Evolutionary conservation across 2,113 vertebrate species (phyloP), one percentile per base, ranked within the genome.

Genomic region (Microtus montanus): DNA sequence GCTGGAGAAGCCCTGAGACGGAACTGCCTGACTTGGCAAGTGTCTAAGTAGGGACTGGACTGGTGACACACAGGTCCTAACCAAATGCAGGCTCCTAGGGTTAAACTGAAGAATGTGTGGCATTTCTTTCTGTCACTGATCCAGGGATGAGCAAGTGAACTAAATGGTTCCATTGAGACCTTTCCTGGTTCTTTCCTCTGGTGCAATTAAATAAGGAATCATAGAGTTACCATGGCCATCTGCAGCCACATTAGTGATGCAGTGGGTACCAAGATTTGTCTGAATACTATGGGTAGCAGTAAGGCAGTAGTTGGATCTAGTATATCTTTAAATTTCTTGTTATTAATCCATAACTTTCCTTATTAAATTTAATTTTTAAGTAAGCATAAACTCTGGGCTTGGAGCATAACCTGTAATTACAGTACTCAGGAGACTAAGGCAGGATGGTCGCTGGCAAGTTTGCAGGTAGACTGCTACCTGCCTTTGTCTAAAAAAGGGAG

Each of bases 311-410:
- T 52, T 75, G 7, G 47, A 12, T 63, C 79, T 87, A 78, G n/a
- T 14, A 44, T 91, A 75, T 58, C 30, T 28, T 93, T 92, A 64
- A 14, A 80, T 44, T 93, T 94, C 68, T 64, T 95, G n/a, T 74
- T 89, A 74, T 75, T n/a, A 92, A 64, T 94, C 84, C 83, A 79
- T 91, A 86, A 82, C 26, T 79, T 93, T 70, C 26, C 41, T 47
- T 52, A 58, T 80, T 85, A 88, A 47, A 52, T 64, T 89, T 73
- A 87, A 63, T 58, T 26, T 87, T 54, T 54, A 71, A 88, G 68
- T 74, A 24, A 35, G n/a, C 66, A 87, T 71, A 71, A 70, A 20
- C 70, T 35, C 20, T 66, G 33, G 20, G 33, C n/a, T 87, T 71
- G 24, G 13, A 26, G 3, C 68, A 73, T 24, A 49, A 24, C 47